Evolutionary conservation across 2,888 invertebrate species (phyloP).

Genomic region (Oconnorella tubifera): DNA sequence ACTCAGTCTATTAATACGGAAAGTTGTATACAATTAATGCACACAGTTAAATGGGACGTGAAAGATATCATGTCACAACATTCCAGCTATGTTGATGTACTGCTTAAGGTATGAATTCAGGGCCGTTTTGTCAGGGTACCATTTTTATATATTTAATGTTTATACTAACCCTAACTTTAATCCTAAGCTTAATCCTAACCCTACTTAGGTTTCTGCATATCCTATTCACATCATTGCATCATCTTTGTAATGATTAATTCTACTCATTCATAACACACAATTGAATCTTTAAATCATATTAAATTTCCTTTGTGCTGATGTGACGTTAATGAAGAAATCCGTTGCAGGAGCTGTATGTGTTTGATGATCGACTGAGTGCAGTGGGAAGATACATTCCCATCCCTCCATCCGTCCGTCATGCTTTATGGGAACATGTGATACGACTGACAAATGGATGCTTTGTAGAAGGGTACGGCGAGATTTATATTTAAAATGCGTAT

Average conservation of each 20-base stretch:
- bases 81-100: conserved; percentile 70
- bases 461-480: conserved; percentile 74
- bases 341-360: conserved; percentile 63
- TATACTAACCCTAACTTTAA: too few species aligned
- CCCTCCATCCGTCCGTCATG: conserved; percentile 66
- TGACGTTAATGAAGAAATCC: too few species aligned
- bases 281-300: too few species aligned
- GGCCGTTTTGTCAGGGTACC: too few species aligned
- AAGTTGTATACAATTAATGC: conserved; percentile 74
- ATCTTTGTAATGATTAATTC: too few species aligned
- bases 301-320: too few species aligned
- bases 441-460: conserved; percentile 79
- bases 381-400: conserved; percentile 70
- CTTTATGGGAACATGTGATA: conserved; percentile 83
- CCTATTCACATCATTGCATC: too few species aligned
- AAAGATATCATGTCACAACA: conserved; percentile 87
- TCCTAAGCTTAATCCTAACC: too few species aligned
- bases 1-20: conserved; percentile 75
- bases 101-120: conserved; percentile 50
- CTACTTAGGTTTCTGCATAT: too few species aligned
- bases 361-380: conserved; percentile 72
- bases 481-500: not conserved
- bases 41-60: conserved; percentile 80
- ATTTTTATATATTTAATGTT: too few species aligned
- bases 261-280: too few species aligned